Conservation (phyloP, 64 coral and sea anemone species). For the Stichodactyla mertensii region DNA sequence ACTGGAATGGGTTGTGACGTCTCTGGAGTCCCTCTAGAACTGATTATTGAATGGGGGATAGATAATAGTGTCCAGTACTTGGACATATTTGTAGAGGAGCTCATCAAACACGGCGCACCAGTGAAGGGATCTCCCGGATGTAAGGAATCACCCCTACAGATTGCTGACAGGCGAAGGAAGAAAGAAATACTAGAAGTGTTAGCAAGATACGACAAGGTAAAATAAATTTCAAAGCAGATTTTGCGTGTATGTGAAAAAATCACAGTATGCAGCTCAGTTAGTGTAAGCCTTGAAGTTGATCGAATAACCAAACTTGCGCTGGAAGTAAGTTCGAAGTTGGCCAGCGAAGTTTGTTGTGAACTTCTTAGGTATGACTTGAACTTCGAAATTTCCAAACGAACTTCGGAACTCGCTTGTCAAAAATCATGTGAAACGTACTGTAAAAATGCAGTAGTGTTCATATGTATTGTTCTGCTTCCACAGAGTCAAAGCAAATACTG, state of each 20-base stretch:
- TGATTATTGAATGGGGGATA: conserved; percentile 1
- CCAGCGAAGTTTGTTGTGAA: too few species aligned
- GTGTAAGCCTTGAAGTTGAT: too few species aligned
- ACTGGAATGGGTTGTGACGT: conserved; percentile 26
- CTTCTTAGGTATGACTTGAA: too few species aligned
- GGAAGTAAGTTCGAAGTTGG: too few species aligned
- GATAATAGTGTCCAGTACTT: conserved; percentile 2
- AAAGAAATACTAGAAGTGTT: background rate
- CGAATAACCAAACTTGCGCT: too few species aligned
- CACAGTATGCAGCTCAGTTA: too few species aligned
- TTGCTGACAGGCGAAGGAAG: background rate
- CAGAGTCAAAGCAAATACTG: background rate
- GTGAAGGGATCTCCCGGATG: conserved; percentile 20
- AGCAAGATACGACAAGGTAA: conserved; percentile 8
- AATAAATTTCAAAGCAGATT: background rate
- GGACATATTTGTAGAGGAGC: background rate
- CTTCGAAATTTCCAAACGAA: too few species aligned
- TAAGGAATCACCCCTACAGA: background rate
- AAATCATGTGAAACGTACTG: too few species aligned
- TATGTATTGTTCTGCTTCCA: background rate
- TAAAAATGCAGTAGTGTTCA: too few species aligned
- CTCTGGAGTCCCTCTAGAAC: conserved; percentile 32
- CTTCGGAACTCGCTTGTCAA: too few species aligned
- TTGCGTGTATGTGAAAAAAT: background rate
- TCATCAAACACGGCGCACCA: background rate